A percentile compares a stretch with the other conserved stretches of the same genome.
Conservation (phyloP, 1,140 invertebrate species). For the Atta colombica region DNA sequence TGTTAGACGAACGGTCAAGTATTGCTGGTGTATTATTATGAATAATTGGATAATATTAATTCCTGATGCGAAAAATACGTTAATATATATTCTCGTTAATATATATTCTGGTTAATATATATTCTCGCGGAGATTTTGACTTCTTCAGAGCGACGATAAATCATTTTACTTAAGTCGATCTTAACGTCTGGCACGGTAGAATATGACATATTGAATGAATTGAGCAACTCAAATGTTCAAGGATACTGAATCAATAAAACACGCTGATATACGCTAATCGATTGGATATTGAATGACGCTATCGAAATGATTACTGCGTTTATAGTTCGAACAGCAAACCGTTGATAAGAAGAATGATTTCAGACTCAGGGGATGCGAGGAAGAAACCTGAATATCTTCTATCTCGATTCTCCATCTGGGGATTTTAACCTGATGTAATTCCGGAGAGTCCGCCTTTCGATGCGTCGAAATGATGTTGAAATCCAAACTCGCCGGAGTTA, state of each 20-base stretch:
- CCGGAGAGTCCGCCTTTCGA: constrained; percentile 22
- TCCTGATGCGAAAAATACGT: constrained; percentile 10
- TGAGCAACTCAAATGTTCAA: not conserved
- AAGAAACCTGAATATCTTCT: not conserved
- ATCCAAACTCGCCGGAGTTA: constrained; percentile 30
- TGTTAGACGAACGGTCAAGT: constrained; percentile 84
- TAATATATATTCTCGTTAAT: constrained; percentile 28
- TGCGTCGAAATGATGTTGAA: not conserved
- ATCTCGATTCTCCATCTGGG: constrained; percentile 2
- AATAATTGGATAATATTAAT: constrained; percentile 5
- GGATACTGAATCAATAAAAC: constrained; percentile 5
- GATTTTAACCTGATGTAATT: constrained; percentile 23
- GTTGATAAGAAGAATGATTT: constrained; percentile 2
- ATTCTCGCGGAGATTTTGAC: constrained; percentile 9
- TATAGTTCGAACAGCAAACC: not conserved
- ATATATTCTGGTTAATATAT: constrained; percentile 18
- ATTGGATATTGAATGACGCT: not conserved
- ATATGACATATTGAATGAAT: not conserved
- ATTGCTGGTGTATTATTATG: constrained; percentile 40
- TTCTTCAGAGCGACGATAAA: not conserved
- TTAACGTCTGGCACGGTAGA: not conserved
- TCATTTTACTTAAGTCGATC: constrained; percentile 22
- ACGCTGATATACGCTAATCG: constrained; percentile 5
- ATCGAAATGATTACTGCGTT: not conserved
- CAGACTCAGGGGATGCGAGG: not conserved